Evolutionary conservation across 2,113 vertebrate genomes (phyloP).

Genomic region (Phoenicopterus ruber): DNA sequence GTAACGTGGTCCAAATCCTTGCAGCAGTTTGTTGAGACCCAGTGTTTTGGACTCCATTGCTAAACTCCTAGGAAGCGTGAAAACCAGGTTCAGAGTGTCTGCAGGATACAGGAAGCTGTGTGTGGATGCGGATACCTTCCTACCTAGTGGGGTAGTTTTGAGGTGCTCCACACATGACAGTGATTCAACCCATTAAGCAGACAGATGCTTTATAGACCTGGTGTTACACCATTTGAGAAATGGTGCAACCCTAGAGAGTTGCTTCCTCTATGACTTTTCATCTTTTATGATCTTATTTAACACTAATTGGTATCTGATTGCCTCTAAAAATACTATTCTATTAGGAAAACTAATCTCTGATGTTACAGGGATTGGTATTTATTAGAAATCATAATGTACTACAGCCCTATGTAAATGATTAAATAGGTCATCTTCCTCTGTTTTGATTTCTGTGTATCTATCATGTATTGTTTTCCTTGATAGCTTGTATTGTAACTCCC

Average conservation of each 20-base stretch:
- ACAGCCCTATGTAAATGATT: not conserved
- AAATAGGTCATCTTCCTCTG: not conserved
- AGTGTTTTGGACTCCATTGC: not conserved
- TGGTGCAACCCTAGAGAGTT: not conserved
- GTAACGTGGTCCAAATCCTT: not conserved
- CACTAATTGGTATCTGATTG: not conserved
- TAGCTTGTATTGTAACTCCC: not conserved
- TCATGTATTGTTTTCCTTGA: not conserved
- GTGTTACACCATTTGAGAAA: not conserved
- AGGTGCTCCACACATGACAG: not conserved
- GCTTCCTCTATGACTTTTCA: not conserved
- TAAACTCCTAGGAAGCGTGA: not conserved
- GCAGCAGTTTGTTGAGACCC: not conserved
- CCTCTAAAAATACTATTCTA: not conserved
- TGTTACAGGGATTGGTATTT: not conserved
- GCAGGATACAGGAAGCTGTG: not conserved
- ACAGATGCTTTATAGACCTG: not conserved
- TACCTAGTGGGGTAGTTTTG: not conserved
- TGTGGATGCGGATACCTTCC: not conserved
- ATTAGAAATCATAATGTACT: not conserved
- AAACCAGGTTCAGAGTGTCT: not conserved
- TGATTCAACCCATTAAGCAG: not conserved
- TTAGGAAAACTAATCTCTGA: not conserved
- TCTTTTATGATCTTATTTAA: conserved; percentile 25
- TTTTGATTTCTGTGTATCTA: not conserved